Base-by-base conservation (phyloP, 1,140 invertebrate species). In the Anadara kagoshimensis region DNA sequence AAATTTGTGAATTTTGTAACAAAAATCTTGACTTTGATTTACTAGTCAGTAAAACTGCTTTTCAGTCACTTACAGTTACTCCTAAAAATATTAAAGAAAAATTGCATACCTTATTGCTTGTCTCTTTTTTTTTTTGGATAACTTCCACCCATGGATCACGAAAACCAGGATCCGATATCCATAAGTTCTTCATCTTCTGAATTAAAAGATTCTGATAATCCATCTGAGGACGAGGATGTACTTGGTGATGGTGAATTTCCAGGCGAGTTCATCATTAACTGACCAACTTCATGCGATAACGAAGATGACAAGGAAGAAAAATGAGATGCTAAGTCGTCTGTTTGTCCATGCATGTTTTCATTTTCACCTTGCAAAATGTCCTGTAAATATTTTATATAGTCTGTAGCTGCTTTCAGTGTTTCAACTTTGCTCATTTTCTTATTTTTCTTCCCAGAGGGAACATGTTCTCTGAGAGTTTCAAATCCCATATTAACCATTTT, bases 381-480 rank as follows among this genome's bases (percentile, higher is more conserved):
- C 84, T 97, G 94, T 56, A 98, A 89, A 59, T 94, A 93, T 80
- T 94, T 91, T 76, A 98, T 98, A 85, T 98, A 98, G 84, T 97
- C 95, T 0, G 97, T 95, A 0, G 96, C 97, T 91, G 96, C 95
- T 69, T 95, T 91, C 44, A 98, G 87, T 0, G 96, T 98, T 88
- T 98, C 96, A 16, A 98, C 96, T 91, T 98, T 98, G 80, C 86
- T 89, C 83, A 86, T 84, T 71, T 87, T 88, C 72, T 87, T 89
- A 68, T 86, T 87, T 59, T 96, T 96, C 81, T 82, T 80, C 16
- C 84, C 85, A 24, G 78, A 81, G 11, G 88, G 88, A 14, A 89
- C 86, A 72, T 88, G 88, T 44, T 89, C 82, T 24, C 87, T 67
- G 8, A 89, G 77, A 4, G 84, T 85, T 64, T 84, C 87, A 69